Evolutionary conservation across 2,888 invertebrate genomes (phyloP).

Genomic region (Brenthis hecate): DNA sequence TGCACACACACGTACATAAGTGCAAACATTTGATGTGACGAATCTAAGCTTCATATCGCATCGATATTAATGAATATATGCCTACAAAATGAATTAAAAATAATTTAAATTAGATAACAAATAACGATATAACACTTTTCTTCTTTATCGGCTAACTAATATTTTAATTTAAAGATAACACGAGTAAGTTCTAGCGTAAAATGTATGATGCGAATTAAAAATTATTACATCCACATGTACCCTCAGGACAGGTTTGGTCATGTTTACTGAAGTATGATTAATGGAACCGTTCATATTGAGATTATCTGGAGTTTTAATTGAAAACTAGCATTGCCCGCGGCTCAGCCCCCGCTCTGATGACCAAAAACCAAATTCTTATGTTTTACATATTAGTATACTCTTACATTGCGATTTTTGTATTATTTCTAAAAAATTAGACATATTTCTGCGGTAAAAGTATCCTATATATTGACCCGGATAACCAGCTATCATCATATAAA

Average conservation of each 20-base stretch:
- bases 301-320: constrained; percentile 53
- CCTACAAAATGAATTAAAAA: neutral
- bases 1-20: too few relatives aligned
- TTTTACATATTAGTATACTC: too few relatives aligned
- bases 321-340: constrained; percentile 41
- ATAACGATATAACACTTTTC: neutral
- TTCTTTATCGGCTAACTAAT: neutral
- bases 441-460: too few relatives aligned
- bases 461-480: too few relatives aligned
- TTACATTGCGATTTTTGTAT: too few relatives aligned
- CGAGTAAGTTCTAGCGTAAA: constrained; percentile 9
- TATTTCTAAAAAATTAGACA: too few relatives aligned
- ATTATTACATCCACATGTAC: constrained; percentile 19
- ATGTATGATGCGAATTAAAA: constrained; percentile 22
- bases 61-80: too few relatives aligned
- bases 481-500: too few relatives aligned
- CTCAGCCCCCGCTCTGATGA: too few relatives aligned
- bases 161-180: constrained; percentile 1
- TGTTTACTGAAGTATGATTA: constrained; percentile 60
- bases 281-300: constrained; percentile 55
- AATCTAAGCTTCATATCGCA: too few relatives aligned
- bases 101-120: neutral
- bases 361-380: too few relatives aligned
- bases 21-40: too few relatives aligned
- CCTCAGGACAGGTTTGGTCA: constrained; percentile 55